These are phyloP conservation scores for Criorhina ranunculi DNA, from an alignment of 2,888 invertebrate genomes.

Conservation along the genomic window DNA sequence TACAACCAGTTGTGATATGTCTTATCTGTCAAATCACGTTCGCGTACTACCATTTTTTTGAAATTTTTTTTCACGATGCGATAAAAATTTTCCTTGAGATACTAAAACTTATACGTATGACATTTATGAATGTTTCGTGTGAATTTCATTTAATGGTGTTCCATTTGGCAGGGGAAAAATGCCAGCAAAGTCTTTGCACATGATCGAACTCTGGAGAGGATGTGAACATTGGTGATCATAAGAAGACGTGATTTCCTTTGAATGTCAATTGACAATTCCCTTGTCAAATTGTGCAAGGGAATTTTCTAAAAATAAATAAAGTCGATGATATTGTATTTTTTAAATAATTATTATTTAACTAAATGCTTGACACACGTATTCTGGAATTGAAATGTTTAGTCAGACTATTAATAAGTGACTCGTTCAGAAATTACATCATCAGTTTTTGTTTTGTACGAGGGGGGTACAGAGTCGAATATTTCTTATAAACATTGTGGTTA, in stretches of 20 bases:
- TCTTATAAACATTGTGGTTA: neutral
- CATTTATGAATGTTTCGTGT: slow-evolving; percentile 21
- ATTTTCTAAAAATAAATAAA: neutral
- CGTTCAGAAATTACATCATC: slow-evolving; percentile 29
- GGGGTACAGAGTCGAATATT: neutral
- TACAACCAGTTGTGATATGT: slow-evolving; percentile 30
- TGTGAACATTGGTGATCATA: too few species aligned
- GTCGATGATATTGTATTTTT: neutral
- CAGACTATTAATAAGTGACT: slow-evolving; percentile 11
- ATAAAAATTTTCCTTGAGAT: slow-evolving; percentile 19
- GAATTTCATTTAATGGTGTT: slow-evolving; percentile 11
- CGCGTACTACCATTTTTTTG: slow-evolving; percentile 1
- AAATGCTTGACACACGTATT: neutral
- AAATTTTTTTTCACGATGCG: slow-evolving; percentile 5
- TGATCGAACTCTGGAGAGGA: too few species aligned
- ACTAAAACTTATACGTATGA: slow-evolving; percentile 2
- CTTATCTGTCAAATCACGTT: slow-evolving; percentile 20
- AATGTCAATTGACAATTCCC: too few species aligned
- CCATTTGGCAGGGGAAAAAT: too few species aligned
- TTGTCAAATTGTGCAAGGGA: slow-evolving; percentile 2
- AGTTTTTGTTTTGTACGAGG: slow-evolving; percentile 12
- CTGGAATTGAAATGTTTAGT: slow-evolving; percentile 13
- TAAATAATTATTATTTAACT: neutral
- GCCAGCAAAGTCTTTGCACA: too few species aligned
- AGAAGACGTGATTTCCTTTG: too few species aligned